phyloP scores from a whole-genome alignment of 2,113 vertebrate species.

The Otis tarda region DNA sequence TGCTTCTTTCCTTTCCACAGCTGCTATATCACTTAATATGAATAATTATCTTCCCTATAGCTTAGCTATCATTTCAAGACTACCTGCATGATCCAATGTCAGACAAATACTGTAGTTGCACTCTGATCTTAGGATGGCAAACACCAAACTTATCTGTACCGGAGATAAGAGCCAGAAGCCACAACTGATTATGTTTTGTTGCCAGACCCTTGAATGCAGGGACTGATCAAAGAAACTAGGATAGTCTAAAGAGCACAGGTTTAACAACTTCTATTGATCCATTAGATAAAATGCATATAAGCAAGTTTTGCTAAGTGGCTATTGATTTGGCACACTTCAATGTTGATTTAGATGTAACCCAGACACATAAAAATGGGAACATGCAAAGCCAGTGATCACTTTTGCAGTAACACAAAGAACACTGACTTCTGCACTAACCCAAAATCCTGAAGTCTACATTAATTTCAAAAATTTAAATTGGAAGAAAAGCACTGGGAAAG shows the following conservation, averaged over 20 bases:
- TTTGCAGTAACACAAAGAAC: background rate
- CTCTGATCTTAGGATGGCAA: background rate
- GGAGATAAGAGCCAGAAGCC: background rate
- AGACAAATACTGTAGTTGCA: background rate
- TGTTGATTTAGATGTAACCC: constrained; percentile 4
- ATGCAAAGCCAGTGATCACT: background rate
- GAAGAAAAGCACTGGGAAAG: background rate
- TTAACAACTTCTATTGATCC: constrained; percentile 24
- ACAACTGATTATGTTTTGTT: background rate
- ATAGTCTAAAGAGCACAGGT: background rate
- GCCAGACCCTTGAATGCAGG: background rate
- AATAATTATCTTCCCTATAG: background rate
- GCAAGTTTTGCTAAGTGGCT: constrained; percentile 30
- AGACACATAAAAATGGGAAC: background rate
- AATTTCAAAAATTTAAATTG: background rate
- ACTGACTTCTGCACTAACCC: background rate
- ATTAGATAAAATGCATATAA: constrained; percentile 26
- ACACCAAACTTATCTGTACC: background rate
- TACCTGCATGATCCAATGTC: background rate
- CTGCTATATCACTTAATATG: background rate
- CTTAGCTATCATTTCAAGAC: background rate
- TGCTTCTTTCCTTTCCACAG: background rate
- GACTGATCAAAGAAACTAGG: background rate
- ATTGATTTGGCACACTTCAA: background rate
- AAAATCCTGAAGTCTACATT: background rate